Evolutionary conservation across 1,140 invertebrate genomes (phyloP).

Genomic region (Trinorchestia longiramus): DNA sequence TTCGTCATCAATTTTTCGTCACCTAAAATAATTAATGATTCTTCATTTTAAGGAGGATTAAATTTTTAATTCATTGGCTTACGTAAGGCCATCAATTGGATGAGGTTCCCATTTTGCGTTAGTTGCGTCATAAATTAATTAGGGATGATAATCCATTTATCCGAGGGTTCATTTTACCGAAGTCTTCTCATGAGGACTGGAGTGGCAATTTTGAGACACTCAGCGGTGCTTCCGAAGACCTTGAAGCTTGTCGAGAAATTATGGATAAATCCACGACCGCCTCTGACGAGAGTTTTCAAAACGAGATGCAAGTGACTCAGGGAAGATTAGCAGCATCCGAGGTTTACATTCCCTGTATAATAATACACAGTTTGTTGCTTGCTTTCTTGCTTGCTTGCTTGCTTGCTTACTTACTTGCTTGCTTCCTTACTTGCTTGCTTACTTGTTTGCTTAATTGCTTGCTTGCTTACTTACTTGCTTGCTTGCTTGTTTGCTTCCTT

Average conservation of each 20-base stretch:
- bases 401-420: no score
- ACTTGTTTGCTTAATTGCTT: no score
- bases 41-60: not conserved
- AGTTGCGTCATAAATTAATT: constrained; percentile 24
- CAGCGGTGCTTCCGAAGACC: constrained; percentile 22
- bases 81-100: not conserved
- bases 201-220: not conserved
- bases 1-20: constrained; percentile 3
- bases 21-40: constrained; percentile 26
- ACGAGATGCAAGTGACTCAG: not conserved
- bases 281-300: not conserved
- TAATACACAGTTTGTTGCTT: no score
- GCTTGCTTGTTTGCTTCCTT: no score
- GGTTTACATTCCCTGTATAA: not conserved
- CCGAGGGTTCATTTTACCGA: not conserved
- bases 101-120: constrained; percentile 9
- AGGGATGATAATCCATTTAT: not conserved
- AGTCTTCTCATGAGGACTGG: not conserved
- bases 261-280: not conserved
- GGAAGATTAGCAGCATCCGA: not conserved
- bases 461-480: no score
- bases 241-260: constrained; percentile 11
- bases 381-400: no score
- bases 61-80: constrained; percentile 14
- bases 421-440: no score